Evolutionary conservation across 2,113 vertebrate genomes (phyloP), one percentile per base, ranked within the genome.

Genomic region (Thryonomys swinderianus): DNA sequence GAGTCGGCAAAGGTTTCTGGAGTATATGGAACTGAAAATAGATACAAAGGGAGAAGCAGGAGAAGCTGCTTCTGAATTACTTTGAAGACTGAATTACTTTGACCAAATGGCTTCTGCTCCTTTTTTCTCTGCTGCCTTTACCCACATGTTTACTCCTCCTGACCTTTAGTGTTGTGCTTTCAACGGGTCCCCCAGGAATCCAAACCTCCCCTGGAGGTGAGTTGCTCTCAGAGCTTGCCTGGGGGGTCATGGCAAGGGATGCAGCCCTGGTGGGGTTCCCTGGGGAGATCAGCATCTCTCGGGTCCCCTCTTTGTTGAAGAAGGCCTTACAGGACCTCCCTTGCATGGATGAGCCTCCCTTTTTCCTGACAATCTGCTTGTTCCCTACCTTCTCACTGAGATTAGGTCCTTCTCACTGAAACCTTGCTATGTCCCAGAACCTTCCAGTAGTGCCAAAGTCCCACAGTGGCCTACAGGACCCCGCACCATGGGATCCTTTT

Each of bases 191-290:
- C 0, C 91, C 67, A 94, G 27, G 86, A 97, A 96, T 17, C n/a
- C 96, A 90, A 98, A 96, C 59, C 98, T 98, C 20, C 98, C 98
- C 66, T 7, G 40, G n/a, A n/a, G n/a, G n/a, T n/a, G n/a, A n/a
- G n/a, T n/a, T n/a, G n/a, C n/a, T n/a, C n/a, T n/a, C n/a, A n/a
- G n/a, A n/a, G n/a, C n/a, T n/a, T n/a, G n/a, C n/a, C n/a, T 98
- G 98, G 98, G 98, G 98, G 73, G 37, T 73, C 88, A 66, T 8
- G 2, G 45, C 0, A 0, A 45, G 40, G 86, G 51, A 12, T 10
- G 25, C 30, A 45, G 34, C 62, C 37, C 69, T 51, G 90, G 79
- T 13, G 6, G 13, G 23, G 21, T 23, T 34, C 59, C 71, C 23
- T 25, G 0, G 12, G 71, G 48, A 51, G 10, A 51, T 10, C 48